Evolutionary conservation across 2,888 invertebrate genomes (phyloP).

Genomic region (Copidosoma aretas): DNA sequence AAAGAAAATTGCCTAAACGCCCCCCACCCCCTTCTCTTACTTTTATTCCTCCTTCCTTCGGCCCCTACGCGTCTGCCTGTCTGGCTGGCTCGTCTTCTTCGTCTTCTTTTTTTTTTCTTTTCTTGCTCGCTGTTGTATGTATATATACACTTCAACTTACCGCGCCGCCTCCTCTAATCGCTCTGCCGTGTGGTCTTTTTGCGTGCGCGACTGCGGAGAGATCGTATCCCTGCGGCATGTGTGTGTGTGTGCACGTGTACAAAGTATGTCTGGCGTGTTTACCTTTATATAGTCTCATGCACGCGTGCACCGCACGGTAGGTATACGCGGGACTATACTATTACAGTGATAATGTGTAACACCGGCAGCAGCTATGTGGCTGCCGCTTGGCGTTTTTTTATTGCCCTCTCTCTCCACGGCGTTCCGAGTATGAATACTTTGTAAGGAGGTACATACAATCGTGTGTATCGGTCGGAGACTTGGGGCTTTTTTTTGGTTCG

Average conservation of each 20-base stretch:
- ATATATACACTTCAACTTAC: background rate
- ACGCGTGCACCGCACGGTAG: background rate
- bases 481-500: too few relatives aligned
- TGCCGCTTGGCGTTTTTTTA: too few relatives aligned
- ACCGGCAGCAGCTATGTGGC: background rate
- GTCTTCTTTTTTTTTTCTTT: too few relatives aligned
- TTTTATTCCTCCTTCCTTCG: background rate
- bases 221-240: too few relatives aligned
- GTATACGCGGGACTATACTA: too few relatives aligned
- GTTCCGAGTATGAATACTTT: too few relatives aligned
- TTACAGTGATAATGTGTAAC: conserved; percentile 9
- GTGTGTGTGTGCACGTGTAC: too few relatives aligned
- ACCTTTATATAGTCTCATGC: background rate
- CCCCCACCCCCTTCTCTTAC: background rate
- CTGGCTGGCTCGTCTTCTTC: background rate
- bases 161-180: background rate
- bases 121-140: background rate
- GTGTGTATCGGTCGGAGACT: too few relatives aligned
- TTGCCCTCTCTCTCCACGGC: too few relatives aligned
- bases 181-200: conserved; percentile 6
- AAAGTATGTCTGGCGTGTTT: too few relatives aligned
- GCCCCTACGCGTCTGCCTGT: background rate
- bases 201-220: too few relatives aligned
- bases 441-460: too few relatives aligned
- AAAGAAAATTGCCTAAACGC: conserved; percentile 35